Evolutionary conservation across 2,797 vertebrate genomes (phyloP).

Genomic region (Acanthornis magna): DNA sequence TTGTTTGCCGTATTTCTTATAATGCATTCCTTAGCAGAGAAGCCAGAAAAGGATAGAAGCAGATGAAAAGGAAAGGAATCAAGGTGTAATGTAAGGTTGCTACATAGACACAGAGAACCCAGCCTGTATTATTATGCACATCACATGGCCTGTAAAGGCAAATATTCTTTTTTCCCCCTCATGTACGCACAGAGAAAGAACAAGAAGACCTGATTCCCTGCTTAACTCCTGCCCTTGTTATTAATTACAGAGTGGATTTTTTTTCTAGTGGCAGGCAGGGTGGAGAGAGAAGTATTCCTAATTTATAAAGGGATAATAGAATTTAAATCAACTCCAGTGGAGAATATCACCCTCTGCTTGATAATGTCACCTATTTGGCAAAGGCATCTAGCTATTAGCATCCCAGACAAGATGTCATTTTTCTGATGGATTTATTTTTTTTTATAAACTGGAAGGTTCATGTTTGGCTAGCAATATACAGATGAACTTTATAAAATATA

Average conservation of each 20-base stretch:
- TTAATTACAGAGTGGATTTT: not conserved
- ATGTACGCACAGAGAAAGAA: not conserved
- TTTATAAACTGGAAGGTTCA: not conserved
- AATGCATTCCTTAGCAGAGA: not conserved
- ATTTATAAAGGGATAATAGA: not conserved
- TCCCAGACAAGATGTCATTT: not conserved
- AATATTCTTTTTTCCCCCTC: not conserved
- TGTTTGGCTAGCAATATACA: not conserved
- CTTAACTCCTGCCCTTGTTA: not conserved
- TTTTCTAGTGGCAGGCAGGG: not conserved
- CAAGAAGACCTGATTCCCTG: not conserved
- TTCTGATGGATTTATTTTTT: not conserved
- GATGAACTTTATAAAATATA: not conserved
- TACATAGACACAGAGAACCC: not conserved
- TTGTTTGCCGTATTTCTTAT: not conserved
- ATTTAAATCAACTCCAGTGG: not conserved
- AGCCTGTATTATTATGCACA: not conserved
- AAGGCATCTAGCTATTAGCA: not conserved
- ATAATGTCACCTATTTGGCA: not conserved
- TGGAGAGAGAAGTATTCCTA: not conserved
- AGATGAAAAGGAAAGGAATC: not conserved
- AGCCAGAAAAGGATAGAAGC: not conserved
- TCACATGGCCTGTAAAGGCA: not conserved
- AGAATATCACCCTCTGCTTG: not conserved
- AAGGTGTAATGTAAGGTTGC: not conserved